Conservation (phyloP, 2,888 invertebrate species). For the Flexamia atlantica region DNA sequence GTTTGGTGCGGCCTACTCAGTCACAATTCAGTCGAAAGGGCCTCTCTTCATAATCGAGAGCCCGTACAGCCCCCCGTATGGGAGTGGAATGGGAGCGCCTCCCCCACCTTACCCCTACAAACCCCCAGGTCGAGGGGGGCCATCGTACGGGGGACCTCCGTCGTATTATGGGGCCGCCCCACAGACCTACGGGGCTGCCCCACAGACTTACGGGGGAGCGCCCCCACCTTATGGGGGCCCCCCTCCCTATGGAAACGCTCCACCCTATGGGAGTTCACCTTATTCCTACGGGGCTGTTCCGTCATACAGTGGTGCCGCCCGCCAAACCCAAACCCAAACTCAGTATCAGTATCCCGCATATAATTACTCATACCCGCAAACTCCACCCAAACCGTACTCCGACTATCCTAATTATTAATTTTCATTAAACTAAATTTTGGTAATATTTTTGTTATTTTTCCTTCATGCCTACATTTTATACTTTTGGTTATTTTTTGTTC, state of each 20-base stretch:
- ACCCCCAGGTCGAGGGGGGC: background rate
- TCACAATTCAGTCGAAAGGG: slow-evolving; percentile 27
- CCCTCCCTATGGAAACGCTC: background rate
- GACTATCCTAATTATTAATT: slow-evolving; percentile 45
- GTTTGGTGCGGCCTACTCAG: slow-evolving; percentile 44
- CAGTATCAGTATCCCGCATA: slow-evolving; percentile 8
- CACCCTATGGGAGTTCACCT: background rate
- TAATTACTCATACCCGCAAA: slow-evolving; percentile 3
- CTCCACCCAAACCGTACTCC: slow-evolving; percentile 14
- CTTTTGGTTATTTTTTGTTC: no score
- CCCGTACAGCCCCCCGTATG: background rate
- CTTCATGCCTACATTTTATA: no score
- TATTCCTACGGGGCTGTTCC: slow-evolving; percentile 13
- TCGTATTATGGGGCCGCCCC: background rate
- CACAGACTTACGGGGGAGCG: background rate
- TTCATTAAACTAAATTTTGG: background rate
- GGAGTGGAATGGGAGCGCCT: background rate
- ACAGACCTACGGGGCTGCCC: slow-evolving; percentile 12
- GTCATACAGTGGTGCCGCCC: background rate
- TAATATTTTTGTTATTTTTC: background rate
- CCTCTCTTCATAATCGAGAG: slow-evolving; percentile 48
- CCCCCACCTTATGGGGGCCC: background rate
- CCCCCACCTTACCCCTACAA: slow-evolving; percentile 37
- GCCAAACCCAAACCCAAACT: background rate
- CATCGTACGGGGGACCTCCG: background rate